Evolutionary conservation across 1,140 invertebrate genomes (phyloP), one percentile per base, ranked within the genome.

Genomic region (Calycopis cecrops): DNA sequence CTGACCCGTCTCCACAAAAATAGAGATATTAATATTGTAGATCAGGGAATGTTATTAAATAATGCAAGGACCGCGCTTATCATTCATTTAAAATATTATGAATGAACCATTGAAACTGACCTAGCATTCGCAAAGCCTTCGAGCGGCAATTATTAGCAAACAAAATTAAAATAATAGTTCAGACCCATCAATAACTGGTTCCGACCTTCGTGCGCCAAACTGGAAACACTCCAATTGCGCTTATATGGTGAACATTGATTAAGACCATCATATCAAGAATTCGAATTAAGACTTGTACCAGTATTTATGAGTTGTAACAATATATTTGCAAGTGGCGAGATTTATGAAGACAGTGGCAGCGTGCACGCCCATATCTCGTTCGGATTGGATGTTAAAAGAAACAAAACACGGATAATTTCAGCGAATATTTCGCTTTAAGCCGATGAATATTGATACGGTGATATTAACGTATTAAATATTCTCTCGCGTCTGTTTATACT

Each of bases 271-370:
- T 42, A 53, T 59, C 54, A 42, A 58, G 28, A 35, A 64, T 48
- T 18, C 38, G 56, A 67, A 69, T 68, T 61, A 70, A 70, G 69
- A 65, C 67, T 60, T 67, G 63, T 60, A 52, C 56, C 48, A 50
- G 57, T 63, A 76, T 76, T 73, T 78, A 78, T 76, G 73, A 76
- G 61, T 59, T 65, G 63, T 67, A 75, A 75, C 73, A 73, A 78
- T 78, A 71, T 71, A 67, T 78, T 73, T 66, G 68, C 66, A 73
- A 71, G 66, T 69, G 52, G 55, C 57, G 63, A 69, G 70, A 77
- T 81, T 79, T 79, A 79, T 71, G 71, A 64, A 67, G 69, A 71
- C 69, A 67, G 59, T 65, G 64, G 48, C 65, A 52, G 62, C 55
- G 51, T 55, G 57, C 48, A 35, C 60, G 62, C 59, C 59, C 59